These are phyloP conservation scores for Microplitis manilae DNA, from an alignment of 2,888 invertebrate species.

Conservation along the genomic window DNA sequence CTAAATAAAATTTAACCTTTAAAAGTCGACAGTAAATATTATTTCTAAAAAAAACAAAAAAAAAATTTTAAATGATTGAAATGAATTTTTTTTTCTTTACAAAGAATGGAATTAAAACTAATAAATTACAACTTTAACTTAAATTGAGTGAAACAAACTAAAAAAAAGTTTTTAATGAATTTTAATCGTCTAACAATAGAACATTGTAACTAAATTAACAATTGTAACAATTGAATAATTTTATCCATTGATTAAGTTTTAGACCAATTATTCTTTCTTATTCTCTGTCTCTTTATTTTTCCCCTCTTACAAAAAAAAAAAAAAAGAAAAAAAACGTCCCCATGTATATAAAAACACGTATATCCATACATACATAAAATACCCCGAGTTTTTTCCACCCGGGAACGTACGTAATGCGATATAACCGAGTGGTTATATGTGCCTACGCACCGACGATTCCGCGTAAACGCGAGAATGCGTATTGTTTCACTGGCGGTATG, in stretches of 20 bases:
- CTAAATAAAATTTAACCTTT: neutral
- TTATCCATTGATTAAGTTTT: slow-evolving; percentile 18
- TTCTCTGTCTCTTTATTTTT: slow-evolving; percentile 5
- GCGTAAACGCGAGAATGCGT: slow-evolving; percentile 42
- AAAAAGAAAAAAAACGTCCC: slow-evolving; percentile 9
- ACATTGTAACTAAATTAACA: neutral
- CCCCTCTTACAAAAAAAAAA: neutral
- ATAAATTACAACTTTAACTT: neutral
- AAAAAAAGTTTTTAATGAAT: neutral
- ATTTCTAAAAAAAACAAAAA: neutral
- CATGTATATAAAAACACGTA: neutral
- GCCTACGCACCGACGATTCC: slow-evolving; percentile 31
- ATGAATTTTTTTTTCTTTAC: neutral
- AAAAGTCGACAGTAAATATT: neutral
- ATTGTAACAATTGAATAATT: slow-evolving; percentile 21
- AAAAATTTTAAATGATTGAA: neutral
- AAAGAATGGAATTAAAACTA: neutral
- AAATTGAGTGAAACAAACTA: neutral
- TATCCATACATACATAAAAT: neutral
- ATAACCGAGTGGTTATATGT: slow-evolving; percentile 34
- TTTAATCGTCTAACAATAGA: neutral
- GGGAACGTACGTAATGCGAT: slow-evolving; percentile 43
- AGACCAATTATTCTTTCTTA: slow-evolving; percentile 14
- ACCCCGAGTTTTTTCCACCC: slow-evolving; percentile 36
- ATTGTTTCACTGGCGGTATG: slow-evolving; percentile 36